Base-by-base conservation (phyloP, 2,113 vertebrate species). In the Petaurus breviceps region DNA sequence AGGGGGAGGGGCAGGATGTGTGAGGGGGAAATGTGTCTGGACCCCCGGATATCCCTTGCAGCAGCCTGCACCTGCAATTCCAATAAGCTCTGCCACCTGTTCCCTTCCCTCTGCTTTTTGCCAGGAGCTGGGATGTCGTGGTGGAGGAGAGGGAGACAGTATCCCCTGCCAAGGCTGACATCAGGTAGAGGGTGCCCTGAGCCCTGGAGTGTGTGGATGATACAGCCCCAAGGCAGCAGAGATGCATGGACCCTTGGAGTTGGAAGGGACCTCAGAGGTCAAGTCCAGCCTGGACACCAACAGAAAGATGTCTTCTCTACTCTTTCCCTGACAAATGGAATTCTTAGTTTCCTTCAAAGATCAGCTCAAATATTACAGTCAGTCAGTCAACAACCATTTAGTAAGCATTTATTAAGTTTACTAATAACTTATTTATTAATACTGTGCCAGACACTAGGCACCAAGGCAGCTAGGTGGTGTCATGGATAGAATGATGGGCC, bases 1-100 rank as follows among this genome's bases (percentile, higher is more conserved):
- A 91, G 97, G 97, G 95, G 96, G 89, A 94, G 92, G 97, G 97
- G 95, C 91, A 4, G 43, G 68, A 84, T 57, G 92, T 10, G 46
- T 84, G 22, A 47, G 90, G 89, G 97, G 97, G 97, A 97, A 97
- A 57, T 49, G 26, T 92, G 49, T 89, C 9, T 9, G 93, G 92
- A 47, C 22, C 94, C 92, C 68, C 91, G 19, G 43, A 53, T 91
- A 91, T 95, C 97, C 95, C 96, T 94, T 51, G 68, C 54, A 14
- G 43, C 90, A 94, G 93, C 91, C 94, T 92, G 96, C 97, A 97
- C 97, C 98, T 98, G 98, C 90, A 90, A 68, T 51, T 84, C 19
- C 8, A 24, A 50, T 47, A 0, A 0, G 95, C 95, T 89, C 94
- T 93, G 92, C 94, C 98, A 98, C 98, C 97, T 98, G 97, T 93